Evolutionary conservation across 1,140 invertebrate species (phyloP).

Genomic region (Leptopilina clavipes): DNA sequence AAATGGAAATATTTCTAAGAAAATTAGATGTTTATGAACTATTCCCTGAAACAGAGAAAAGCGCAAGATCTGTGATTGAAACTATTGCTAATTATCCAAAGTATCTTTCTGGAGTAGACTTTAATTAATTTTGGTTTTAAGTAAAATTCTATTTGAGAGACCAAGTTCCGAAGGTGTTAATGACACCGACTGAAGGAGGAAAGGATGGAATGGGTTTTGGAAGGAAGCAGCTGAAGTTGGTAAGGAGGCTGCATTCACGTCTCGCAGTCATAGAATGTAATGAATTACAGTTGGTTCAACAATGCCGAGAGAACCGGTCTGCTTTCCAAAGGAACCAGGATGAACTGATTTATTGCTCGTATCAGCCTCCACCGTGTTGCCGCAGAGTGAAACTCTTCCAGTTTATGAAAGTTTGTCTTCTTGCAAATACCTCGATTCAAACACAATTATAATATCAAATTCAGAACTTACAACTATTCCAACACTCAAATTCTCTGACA

Average conservation of each 20-base stretch:
- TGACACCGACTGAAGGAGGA: constrained; percentile 42
- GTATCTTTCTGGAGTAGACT: constrained; percentile 14
- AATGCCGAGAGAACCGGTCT: constrained; percentile 51
- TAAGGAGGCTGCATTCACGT: constrained; percentile 56
- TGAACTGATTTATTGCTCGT: constrained; percentile 57
- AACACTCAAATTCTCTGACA: background rate
- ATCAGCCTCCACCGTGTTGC: constrained; percentile 37
- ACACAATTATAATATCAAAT: constrained; percentile 18
- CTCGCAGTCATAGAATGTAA: constrained; percentile 60
- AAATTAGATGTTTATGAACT: background rate
- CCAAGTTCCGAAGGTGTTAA: constrained; percentile 29
- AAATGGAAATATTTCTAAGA: too few species aligned
- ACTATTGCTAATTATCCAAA: background rate
- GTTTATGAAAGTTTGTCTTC: constrained; percentile 27
- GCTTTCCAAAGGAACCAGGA: constrained; percentile 48
- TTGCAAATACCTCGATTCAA: constrained; percentile 3
- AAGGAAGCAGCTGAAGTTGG: constrained; percentile 48
- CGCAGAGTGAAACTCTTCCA: constrained; percentile 26
- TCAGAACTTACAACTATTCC: background rate
- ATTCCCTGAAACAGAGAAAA: background rate
- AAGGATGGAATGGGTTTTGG: constrained; percentile 27
- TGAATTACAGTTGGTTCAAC: constrained; percentile 65
- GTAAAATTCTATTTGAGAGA: constrained; percentile 26
- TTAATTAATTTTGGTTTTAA: constrained; percentile 15
- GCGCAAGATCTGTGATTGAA: background rate